These are phyloP conservation scores for Turritopsis dohrnii DNA, from an alignment of 30 jellyfish, hydroid and myxozoan species.

Conservation along the genomic window DNA sequence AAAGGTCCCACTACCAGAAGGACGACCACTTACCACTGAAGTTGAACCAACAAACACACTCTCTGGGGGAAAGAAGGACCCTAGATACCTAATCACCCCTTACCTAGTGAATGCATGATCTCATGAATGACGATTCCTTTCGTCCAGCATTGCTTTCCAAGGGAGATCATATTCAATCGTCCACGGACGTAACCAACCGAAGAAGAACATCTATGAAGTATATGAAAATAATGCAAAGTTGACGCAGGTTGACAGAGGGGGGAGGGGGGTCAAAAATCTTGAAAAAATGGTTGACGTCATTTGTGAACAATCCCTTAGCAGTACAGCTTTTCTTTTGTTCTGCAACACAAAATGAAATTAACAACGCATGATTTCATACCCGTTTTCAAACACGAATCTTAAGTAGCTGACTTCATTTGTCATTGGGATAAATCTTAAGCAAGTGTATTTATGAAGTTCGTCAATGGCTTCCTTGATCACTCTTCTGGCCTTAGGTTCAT, in stretches of 20 bases:
- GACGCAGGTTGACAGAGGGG: too few species aligned
- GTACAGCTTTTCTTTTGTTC: too few species aligned
- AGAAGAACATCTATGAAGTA: background rate
- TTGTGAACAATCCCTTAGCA: too few species aligned
- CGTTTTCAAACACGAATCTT: background rate
- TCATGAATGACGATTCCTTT: slow-evolving; percentile 4
- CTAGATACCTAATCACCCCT: too few species aligned
- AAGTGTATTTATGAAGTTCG: slow-evolving; percentile 5
- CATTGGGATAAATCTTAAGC: background rate
- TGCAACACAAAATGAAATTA: too few species aligned
- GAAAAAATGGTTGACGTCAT: too few species aligned
- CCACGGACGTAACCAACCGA: slow-evolving; percentile 3
- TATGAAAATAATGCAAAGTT: background rate
- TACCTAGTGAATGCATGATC: slow-evolving; percentile 11
- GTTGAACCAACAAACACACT: too few species aligned
- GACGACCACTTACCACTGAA: too few species aligned
- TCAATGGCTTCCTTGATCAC: background rate
- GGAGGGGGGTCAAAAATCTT: too few species aligned
- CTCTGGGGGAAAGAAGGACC: too few species aligned
- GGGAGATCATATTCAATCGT: background rate
- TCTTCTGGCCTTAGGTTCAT: background rate
- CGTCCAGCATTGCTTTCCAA: background rate
- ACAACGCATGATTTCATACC: background rate
- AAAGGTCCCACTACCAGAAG: too few species aligned
- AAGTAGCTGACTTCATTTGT: background rate